Conservation (phyloP, 1,140 invertebrate genomes). For the Brachionus plicatilis region DNA sequence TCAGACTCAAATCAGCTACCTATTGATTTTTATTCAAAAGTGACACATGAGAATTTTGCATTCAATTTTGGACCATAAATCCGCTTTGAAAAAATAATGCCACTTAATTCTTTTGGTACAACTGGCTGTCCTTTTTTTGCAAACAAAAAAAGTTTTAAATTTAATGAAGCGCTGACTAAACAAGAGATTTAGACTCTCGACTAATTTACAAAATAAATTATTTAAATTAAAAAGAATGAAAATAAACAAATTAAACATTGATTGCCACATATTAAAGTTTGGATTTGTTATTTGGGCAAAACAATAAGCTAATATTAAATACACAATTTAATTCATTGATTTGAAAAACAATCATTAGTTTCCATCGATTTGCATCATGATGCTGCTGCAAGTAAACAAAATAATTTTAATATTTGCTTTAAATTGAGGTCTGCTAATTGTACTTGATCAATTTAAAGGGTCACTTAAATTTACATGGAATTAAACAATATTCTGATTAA, state of each 20-base stretch:
- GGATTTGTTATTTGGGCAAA: background rate
- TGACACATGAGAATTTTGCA: background rate
- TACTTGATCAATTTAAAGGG: background rate
- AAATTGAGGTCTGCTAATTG: background rate
- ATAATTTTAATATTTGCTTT: background rate
- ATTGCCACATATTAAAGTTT: background rate
- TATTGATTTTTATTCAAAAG: background rate
- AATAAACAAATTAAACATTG: background rate
- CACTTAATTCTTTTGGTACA: background rate
- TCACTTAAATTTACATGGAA: background rate
- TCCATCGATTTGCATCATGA: background rate
- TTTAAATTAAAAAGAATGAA: background rate
- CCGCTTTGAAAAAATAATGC: background rate
- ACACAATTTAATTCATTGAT: background rate
- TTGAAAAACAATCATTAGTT: background rate
- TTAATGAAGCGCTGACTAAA: background rate
- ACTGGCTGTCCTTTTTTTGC: background rate
- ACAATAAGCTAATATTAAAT: background rate
- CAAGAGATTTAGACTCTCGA: background rate
- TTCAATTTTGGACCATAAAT: background rate
- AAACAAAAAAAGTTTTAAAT: background rate
- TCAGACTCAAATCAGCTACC: background rate
- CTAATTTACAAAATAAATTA: background rate
- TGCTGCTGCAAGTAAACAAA: background rate
- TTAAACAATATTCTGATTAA: background rate